Evolutionary conservation across 1,140 invertebrate species (phyloP).

Genomic region (Anagrus nilaparvatae): DNA sequence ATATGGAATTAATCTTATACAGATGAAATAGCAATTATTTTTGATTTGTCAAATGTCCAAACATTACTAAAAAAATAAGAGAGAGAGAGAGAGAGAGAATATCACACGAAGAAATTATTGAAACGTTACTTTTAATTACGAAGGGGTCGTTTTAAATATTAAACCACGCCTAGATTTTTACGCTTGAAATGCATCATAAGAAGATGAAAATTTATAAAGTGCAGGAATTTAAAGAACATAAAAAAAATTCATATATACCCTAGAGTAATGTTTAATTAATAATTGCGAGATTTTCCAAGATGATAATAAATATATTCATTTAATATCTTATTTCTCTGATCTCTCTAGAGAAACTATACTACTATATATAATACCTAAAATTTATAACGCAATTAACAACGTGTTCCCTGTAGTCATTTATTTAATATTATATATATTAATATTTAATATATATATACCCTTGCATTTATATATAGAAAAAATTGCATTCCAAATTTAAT

Average conservation of each 20-base stretch:
- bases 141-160: slow-evolving; percentile 41
- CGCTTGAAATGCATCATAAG: slow-evolving; percentile 18
- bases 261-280: slow-evolving; percentile 17
- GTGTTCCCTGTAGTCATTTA: too few relatives aligned
- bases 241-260: not conserved
- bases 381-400: too few relatives aligned
- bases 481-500: too few relatives aligned
- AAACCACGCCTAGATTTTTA: slow-evolving; percentile 27
- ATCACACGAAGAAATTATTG: slow-evolving; percentile 31
- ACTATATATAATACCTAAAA: too few relatives aligned
- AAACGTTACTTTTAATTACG: slow-evolving; percentile 43
- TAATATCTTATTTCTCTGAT: not conserved
- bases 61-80: too few relatives aligned
- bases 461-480: too few relatives aligned
- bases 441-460: too few relatives aligned
- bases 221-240: slow-evolving; percentile 6
- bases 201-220: slow-evolving; percentile 2
- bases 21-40: slow-evolving; percentile 31
- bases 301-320: slow-evolving; percentile 6
- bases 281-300: slow-evolving; percentile 4
- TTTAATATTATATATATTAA: too few relatives aligned
- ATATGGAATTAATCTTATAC: too few relatives aligned
- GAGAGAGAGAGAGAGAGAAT: too few relatives aligned
- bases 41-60: slow-evolving; percentile 35
- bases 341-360: not conserved